phyloP scores from a whole-genome alignment of 2,113 vertebrate genomes.

The Helogale parvula region DNA sequence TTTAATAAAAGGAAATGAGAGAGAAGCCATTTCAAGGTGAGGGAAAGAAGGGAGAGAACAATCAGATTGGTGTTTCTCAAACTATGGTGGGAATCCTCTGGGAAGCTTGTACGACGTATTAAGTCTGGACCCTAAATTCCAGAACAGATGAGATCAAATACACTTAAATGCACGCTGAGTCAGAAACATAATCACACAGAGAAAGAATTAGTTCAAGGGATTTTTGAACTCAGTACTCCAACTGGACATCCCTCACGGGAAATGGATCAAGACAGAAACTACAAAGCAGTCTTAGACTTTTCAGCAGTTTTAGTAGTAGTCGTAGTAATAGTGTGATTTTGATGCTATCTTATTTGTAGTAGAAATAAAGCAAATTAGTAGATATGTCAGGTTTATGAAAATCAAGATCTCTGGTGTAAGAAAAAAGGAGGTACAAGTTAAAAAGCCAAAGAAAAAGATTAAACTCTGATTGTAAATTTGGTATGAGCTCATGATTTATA shows the following conservation, averaged over 20 bases:
- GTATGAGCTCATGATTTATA: background rate
- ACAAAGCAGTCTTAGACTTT: background rate
- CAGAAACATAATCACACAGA: background rate
- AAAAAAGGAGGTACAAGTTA: background rate
- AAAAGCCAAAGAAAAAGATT: background rate
- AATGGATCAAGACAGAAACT: background rate
- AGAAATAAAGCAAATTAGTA: background rate
- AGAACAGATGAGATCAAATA: slow-evolving; percentile 30
- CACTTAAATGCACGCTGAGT: background rate
- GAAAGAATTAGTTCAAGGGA: background rate
- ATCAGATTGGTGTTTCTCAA: background rate
- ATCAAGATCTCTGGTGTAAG: background rate
- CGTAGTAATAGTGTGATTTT: background rate
- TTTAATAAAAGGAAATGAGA: background rate
- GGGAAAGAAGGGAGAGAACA: background rate
- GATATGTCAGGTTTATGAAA: slow-evolving; percentile 16
- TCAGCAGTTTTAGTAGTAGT: background rate
- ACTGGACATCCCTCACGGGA: background rate
- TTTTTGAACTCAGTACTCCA: background rate
- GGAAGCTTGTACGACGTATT: background rate
- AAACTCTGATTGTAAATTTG: background rate
- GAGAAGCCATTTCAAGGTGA: background rate
- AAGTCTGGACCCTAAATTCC: background rate
- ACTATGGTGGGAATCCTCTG: background rate
- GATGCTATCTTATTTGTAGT: background rate